Percentiles rank a stretch among this genome's conserved stretches.
These are phyloP conservation scores for Brachypterus glaber DNA, from an alignment of 2,888 invertebrate species.

Conservation along the genomic window DNA sequence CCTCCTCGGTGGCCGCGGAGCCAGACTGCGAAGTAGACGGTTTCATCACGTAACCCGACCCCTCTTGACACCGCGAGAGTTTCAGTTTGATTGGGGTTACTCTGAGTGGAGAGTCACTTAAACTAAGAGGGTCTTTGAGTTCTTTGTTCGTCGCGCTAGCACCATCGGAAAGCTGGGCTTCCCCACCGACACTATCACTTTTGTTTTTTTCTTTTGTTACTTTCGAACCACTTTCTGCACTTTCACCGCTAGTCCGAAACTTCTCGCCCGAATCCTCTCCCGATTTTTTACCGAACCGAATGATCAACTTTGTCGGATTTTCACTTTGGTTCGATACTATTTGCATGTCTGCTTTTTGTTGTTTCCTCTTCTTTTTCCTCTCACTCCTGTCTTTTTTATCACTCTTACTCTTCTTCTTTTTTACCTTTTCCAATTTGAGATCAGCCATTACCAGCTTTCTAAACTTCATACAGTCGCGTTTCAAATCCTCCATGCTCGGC, in stretches of 20 bases:
- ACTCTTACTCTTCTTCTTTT: constrained; percentile 43
- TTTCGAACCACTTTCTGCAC: constrained; percentile 28
- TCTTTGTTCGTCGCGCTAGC: constrained; percentile 32
- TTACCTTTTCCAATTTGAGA: constrained; percentile 61
- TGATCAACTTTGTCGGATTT: constrained; percentile 63
- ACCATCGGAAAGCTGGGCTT: constrained; percentile 13
- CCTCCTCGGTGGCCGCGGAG: constrained; percentile 29
- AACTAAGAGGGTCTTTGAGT: constrained; percentile 35
- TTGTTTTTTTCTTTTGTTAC: constrained; percentile 8
- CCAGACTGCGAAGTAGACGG: constrained; percentile 24
- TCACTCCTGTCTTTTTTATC: constrained; percentile 42
- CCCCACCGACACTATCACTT: constrained; percentile 1
- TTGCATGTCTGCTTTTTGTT: constrained; percentile 43
- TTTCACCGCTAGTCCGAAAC: constrained; percentile 13
- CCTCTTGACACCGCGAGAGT: constrained; percentile 70
- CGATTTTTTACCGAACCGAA: constrained; percentile 53
- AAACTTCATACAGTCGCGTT: constrained; percentile 80
- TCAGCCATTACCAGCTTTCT: constrained; percentile 76
- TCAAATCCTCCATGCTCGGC: constrained; percentile 70
- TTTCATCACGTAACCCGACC: constrained; percentile 58
- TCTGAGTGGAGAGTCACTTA: constrained; percentile 30
- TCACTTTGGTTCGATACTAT: constrained; percentile 47
- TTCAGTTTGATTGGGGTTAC: constrained; percentile 76
- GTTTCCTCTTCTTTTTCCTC: constrained; percentile 50
- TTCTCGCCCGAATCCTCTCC: constrained; percentile 19